These are phyloP conservation scores for Erpornis zantholeuca DNA, from an alignment of 2,113 vertebrate genomes.

Conservation along the genomic window DNA sequence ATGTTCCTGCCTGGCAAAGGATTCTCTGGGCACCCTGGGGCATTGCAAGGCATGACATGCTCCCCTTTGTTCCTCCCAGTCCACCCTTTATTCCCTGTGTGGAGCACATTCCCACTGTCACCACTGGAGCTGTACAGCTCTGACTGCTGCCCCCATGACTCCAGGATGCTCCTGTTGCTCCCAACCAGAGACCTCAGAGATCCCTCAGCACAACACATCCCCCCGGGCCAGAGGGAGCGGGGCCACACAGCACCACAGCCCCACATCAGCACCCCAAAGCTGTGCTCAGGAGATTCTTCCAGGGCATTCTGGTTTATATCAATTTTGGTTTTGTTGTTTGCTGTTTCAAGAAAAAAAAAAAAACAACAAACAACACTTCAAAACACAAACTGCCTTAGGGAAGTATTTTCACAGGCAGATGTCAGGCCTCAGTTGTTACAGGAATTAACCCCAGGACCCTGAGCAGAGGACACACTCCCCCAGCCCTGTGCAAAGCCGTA, in stretches of 20 bases:
- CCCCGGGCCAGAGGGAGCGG: background rate
- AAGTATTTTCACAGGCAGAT: background rate
- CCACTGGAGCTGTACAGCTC: background rate
- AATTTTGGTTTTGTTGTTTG: background rate
- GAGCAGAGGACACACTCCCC: background rate
- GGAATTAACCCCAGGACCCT: background rate
- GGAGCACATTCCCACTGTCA: background rate
- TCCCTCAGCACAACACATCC: accelerated
- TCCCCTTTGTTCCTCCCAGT: background rate
- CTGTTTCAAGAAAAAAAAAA: background rate
- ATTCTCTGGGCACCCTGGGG: background rate
- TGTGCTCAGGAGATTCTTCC: background rate
- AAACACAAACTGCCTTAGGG: background rate
- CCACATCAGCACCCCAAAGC: background rate
- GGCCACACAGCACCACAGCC: accelerated
- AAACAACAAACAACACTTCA: background rate
- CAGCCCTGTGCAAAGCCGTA: accelerated
- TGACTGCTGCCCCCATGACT: accelerated
- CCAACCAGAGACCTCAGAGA: background rate
- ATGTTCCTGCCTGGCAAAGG: background rate
- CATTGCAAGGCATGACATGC: accelerated
- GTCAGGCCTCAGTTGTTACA: background rate
- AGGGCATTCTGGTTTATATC: background rate
- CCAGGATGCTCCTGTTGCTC: accelerated
- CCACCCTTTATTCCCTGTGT: background rate